Base-by-base conservation (phyloP, 2,888 invertebrate species). In the Patella ulyssiponensis region DNA sequence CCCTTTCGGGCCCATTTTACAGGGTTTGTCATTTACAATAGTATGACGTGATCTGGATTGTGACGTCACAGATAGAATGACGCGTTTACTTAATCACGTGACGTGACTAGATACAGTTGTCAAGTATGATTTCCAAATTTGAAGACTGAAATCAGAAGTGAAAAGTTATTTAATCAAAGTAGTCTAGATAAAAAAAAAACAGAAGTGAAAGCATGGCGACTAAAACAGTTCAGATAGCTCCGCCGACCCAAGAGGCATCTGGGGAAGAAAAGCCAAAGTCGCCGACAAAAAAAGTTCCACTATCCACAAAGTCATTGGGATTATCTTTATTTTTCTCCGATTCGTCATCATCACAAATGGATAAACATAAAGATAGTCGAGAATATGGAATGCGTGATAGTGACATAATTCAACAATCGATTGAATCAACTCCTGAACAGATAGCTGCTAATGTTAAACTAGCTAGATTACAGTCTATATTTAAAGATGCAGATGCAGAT, bases 401-500 rank as follows among this genome's bases (percentile, higher is more conserved):
- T 64, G 64, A 64, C 23, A 64, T 64, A 12, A 23, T 64, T 64
- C 64, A 64, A 64, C 64, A 64, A 9, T 64, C 64, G 23, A 64
- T 64, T 20, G 64, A 64, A 64, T 64, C 64, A 64, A 64, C 64
- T 23, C 69, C 69, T 1, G 51, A 74, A 11, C 64, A 64, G 51
- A 69, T 58, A 52, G 23, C 74, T 20, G 74, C 64, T 12, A 74
- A 69, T 51, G 74, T 74, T 15, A 64, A 74, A 74, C 74, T 74
- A 4, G 51, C 33, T 20, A 17, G 74, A 20, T 23, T 74, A 1
- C 74, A 74, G 74, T 80, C 80, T 72, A 84, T 88, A 33, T 88
- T 89, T 77, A 79, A 83, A 69, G 82, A 82, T 20, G 86, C 87
- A 11, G 87, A 87, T 56, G 83, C 84, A 71, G 86, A 86, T 53